Evolutionary conservation across 2,888 invertebrate species (phyloP).

Genomic region (Phyllotreta striolata): DNA sequence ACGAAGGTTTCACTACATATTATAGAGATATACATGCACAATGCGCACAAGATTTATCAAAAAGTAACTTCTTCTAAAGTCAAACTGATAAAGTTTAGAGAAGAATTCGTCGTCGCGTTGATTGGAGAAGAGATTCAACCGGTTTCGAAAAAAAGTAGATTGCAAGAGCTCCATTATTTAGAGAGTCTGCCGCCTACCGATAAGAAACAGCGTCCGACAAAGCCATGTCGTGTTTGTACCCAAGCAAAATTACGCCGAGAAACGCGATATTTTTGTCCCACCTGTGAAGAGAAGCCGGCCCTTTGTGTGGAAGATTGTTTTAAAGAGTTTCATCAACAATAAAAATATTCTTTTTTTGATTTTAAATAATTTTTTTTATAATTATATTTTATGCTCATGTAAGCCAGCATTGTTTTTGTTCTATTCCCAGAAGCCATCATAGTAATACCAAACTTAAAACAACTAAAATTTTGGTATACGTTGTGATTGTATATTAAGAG

Average conservation of each 20-base stretch:
- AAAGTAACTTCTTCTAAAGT: slow-evolving; percentile 28
- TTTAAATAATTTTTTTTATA: slow-evolving; percentile 1
- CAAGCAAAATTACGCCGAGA: slow-evolving; percentile 6
- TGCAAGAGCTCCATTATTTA: slow-evolving; percentile 3
- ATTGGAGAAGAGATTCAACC: slow-evolving; percentile 9
- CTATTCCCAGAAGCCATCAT: too few relatives aligned
- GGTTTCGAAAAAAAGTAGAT: not conserved
- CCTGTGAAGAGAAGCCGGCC: slow-evolving; percentile 2
- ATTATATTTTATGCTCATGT: too few relatives aligned
- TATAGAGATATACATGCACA: slow-evolving; percentile 14
- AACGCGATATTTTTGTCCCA: slow-evolving; percentile 12
- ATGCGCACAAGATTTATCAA: slow-evolving; percentile 18
- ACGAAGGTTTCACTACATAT: slow-evolving; percentile 21
- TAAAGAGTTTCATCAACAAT: slow-evolving; percentile 3
- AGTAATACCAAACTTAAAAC: too few relatives aligned
- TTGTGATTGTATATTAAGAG: too few relatives aligned
- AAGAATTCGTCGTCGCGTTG: slow-evolving; percentile 8
- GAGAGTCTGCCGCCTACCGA: slow-evolving; percentile 7
- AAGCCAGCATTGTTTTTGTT: too few relatives aligned
- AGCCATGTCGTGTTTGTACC: slow-evolving; percentile 10
- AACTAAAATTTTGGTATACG: too few relatives aligned
- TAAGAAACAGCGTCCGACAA: slow-evolving; percentile 3
- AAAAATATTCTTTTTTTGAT: slow-evolving; percentile 3
- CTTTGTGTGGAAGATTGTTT: slow-evolving; percentile 12
- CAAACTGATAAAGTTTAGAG: slow-evolving; percentile 23